A percentile compares a stretch with the other conserved stretches of the same genome.
Evolutionary conservation across 1,140 invertebrate species (phyloP).

Genomic region (Agraylea sexmaculata): DNA sequence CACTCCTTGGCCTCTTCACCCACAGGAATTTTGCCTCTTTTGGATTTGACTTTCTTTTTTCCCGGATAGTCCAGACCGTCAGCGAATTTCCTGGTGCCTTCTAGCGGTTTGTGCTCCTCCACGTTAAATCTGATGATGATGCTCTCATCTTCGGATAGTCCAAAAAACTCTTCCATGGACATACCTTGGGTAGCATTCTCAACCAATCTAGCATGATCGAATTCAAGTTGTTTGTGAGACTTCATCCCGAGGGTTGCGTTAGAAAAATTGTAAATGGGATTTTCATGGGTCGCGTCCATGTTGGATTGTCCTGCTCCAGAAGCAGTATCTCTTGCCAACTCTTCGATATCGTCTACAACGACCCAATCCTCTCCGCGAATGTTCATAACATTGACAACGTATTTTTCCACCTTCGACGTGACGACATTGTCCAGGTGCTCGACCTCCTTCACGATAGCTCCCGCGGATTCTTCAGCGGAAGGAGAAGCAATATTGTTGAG

Average conservation of each 20-base stretch:
- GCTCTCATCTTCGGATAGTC: constrained; percentile 13
- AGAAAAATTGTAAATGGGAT: constrained; percentile 1
- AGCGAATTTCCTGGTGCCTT: constrained; percentile 3
- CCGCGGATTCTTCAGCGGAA: constrained; percentile 1
- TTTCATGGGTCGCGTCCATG: constrained; percentile 16
- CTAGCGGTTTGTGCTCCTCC: constrained; percentile 11
- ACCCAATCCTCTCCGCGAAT: constrained; percentile 16
- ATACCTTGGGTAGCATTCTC: neutral
- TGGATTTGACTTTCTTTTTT: constrained; percentile 1
- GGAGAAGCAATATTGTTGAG: constrained; percentile 3
- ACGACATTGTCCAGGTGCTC: constrained; percentile 10
- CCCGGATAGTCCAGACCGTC: constrained; percentile 13
- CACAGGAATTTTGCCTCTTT: constrained; percentile 15
- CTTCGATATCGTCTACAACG: constrained; percentile 26
- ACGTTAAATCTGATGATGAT: constrained; percentile 18
- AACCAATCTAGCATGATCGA: neutral
- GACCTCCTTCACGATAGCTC: constrained; percentile 5
- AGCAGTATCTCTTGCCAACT: constrained; percentile 19
- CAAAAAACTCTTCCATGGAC: constrained; percentile 11
- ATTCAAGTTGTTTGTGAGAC: constrained; percentile 1
- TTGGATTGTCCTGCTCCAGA: neutral
- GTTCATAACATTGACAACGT: neutral
- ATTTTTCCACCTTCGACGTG: constrained; percentile 6
- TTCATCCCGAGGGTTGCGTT: constrained; percentile 1
- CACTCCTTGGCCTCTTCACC: constrained; percentile 24